Evolutionary conservation across 2,113 vertebrate genomes (phyloP), one percentile per base, ranked within the genome.

Genomic region (Microtus pennsylvanicus): DNA sequence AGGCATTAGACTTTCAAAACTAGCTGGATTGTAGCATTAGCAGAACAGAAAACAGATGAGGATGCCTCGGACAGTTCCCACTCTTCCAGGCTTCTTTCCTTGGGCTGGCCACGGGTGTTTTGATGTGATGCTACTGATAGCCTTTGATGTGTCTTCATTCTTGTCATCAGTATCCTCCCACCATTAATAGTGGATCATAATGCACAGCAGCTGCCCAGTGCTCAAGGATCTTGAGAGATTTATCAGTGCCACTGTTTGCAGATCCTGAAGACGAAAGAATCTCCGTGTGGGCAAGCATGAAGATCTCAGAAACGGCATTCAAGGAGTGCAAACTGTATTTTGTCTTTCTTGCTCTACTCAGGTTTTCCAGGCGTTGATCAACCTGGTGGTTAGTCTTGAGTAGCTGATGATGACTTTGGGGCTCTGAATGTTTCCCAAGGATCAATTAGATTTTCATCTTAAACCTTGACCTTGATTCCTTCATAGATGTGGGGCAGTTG

Each of bases 1-100:
- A 50, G 52, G 63, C 90, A 85, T 95, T 87, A 90, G 87, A 81
- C 70, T 95, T 94, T 87, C 45, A 92, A 74, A 90, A 83, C 55
- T 82, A 87, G 76, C 42, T 35, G 50, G 42, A 81, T 61, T 38
- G 94, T 42, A 89, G 72, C 76, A 88, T 30, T 6, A 2, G 47
- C 1, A 0, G 93, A 52, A 90, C 35, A 92, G 70, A 70, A 90
- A 96, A 74, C 17, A 74, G 61, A 90, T 50, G 22, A 78, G 67
- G 55, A 69, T 38, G 61, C 4, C 5, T 78, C 42, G 63, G 67
- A 87, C 87, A 69, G 42, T 91, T 92, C 69, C 55, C 55, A 55
- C 67, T 92, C 88, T 75, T 47, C 38, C n/a, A 42, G 45, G 7
- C 50, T 21, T 47, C 76, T 65, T 17, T 33, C 5, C 16, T 17